A percentile compares a stretch with the other conserved stretches of the same genome.
phyloP scores from a whole-genome alignment of 2,888 invertebrate genomes.

The Protodeltote pygarga region DNA sequence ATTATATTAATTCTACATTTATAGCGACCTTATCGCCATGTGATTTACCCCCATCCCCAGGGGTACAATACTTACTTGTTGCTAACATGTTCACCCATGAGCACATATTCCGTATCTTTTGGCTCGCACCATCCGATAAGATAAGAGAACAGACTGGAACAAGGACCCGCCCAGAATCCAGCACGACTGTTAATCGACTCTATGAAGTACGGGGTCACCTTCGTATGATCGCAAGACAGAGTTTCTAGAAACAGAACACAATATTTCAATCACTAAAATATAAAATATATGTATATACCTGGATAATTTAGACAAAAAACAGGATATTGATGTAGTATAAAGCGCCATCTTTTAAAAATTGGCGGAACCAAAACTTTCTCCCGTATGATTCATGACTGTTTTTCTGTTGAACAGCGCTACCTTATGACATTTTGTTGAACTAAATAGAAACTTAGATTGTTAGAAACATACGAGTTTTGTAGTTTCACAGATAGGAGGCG shows the following conservation, averaged over 20 bases:
- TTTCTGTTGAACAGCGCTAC: constrained; percentile 1
- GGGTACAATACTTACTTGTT: constrained; percentile 89
- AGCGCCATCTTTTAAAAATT: constrained; percentile 29
- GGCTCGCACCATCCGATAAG: constrained; percentile 95
- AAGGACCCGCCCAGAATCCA: constrained; percentile 95
- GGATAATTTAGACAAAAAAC: background rate
- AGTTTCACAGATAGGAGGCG: background rate
- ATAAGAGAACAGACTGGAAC: constrained; percentile 93
- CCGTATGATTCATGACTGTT: constrained; percentile 6
- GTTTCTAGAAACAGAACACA: constrained; percentile 91
- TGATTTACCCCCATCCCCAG: constrained; percentile 16
- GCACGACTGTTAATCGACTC: constrained; percentile 93
- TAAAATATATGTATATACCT: background rate
- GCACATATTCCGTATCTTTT: constrained; percentile 91
- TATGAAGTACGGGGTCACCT: constrained; percentile 96
- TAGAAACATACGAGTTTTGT: no score
- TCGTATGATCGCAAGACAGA: constrained; percentile 95
- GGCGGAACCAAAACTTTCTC: background rate
- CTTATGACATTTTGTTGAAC: background rate
- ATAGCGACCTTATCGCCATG: constrained; percentile 10
- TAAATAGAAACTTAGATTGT: background rate
- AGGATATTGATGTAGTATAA: background rate
- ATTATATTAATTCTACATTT: no score
- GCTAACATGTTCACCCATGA: constrained; percentile 95
- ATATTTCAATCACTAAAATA: no score